Evolutionary conservation across 1,140 invertebrate genomes (phyloP), one percentile per base, ranked within the genome.

Genomic region (Hypsibius dujardini): DNA sequence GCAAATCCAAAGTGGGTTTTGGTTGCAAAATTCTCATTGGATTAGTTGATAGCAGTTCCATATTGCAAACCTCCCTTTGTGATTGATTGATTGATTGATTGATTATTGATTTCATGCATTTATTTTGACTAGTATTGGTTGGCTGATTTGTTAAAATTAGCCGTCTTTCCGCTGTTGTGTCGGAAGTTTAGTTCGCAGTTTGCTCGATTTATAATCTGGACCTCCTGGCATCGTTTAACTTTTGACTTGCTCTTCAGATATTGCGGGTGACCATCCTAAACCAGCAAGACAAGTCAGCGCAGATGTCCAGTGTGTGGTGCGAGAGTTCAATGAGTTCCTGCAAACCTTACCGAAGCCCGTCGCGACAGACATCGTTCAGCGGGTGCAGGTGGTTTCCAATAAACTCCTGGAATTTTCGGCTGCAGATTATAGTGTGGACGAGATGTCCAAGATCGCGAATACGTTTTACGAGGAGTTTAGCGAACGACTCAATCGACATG

Each of bases 361-460:
- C 46, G 84, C 86, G 70, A 81, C 84, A 59, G 88, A 90, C 77
- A 81, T 87, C 46, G 81, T 84, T 46, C 85, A 86, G 75, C 85
- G 84, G 71, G 85, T 86, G 72, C 82, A 86, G 74, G 79, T 78
- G 14, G 85, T 89, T 73, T 84, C 87, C 67, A 83, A 83, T 69
- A 85, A 85, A 73, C 84, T 89, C 56, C 80, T 85, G 46, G 84
- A 84, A 73, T 83, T 83, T 73, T 82, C 84, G 46, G 84, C 86
- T 72, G 76, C 42, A 40, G 74, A 72, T 70, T 47, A 80, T 2
- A 76, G 76, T 2, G 86, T 93, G 28, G 92, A 95, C 70, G 91
- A 95, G 73, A 79, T 95, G 12, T 90, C 90, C 0, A 91, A 95
- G 76, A 81, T 87, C 42, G 86, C 92, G 46, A 92, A 96, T 79